phyloP scores from a whole-genome alignment of 1,140 invertebrate genomes.

The Babylonia areolata region DNA sequence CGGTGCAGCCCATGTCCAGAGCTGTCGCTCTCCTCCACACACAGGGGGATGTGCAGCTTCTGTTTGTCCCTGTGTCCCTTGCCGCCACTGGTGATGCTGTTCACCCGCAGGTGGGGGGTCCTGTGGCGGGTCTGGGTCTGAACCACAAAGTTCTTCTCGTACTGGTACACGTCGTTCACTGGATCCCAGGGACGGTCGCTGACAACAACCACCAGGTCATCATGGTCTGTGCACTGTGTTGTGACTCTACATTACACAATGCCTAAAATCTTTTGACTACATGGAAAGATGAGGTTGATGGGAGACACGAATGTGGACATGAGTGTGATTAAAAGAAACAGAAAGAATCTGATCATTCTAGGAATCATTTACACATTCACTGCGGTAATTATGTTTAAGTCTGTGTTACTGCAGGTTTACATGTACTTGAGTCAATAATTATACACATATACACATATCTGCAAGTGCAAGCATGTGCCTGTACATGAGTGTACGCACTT shows the following conservation, averaged over 20 bases:
- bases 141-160: conserved; percentile 85
- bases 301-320: no score
- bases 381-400: no score
- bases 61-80: conserved; percentile 46
- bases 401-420: no score
- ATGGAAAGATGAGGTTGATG: no score
- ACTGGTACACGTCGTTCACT: conserved; percentile 88
- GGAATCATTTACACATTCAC: no score
- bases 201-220: conserved; percentile 38
- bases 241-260: no score
- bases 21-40: conserved; percentile 68
- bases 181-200: conserved; percentile 86
- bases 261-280: no score
- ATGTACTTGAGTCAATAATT: no score
- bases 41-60: conserved; percentile 26
- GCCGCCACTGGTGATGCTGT: conserved; percentile 68
- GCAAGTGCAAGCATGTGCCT: not conserved
- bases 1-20: conserved; percentile 61
- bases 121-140: conserved; percentile 85
- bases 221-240: no score
- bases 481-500: not conserved
- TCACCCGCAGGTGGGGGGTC: conserved; percentile 79
- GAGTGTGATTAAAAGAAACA: no score
- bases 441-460: no score
- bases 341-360: no score